Percentiles rank a stretch among this genome's conserved stretches.
These are phyloP conservation scores for Microcaecilia unicolor DNA, from an alignment of 2,797 vertebrate genomes.

Conservation along the genomic window DNA sequence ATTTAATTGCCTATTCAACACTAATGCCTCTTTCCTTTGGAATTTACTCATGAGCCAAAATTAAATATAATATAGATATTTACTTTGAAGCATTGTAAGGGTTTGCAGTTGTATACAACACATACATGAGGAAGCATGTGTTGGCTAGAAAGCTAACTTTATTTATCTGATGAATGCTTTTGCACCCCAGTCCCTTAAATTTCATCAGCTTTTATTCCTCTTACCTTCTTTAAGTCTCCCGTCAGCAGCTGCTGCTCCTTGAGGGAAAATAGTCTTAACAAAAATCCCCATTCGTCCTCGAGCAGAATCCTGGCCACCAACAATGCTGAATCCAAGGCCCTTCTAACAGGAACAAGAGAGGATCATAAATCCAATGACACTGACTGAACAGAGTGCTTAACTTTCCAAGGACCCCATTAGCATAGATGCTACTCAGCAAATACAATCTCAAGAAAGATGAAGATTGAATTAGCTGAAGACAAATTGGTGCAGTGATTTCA, in stretches of 20 bases:
- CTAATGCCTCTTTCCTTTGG: no score
- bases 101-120: no score
- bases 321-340: slow-evolving; percentile 93
- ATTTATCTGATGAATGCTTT: no score
- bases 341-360: slow-evolving; percentile 30
- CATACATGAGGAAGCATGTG: no score
- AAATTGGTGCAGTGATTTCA: background rate
- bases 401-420: no score
- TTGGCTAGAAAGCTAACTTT: no score
- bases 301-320: slow-evolving; percentile 89
- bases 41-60: no score
- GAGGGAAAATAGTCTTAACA: slow-evolving; percentile 91
- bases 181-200: background rate
- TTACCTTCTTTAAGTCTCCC: slow-evolving; percentile 87
- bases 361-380: no score
- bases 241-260: slow-evolving; percentile 84
- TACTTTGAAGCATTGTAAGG: no score
- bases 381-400: no score
- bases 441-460: background rate
- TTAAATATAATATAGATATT: no score
- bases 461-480: background rate
- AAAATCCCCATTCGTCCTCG: slow-evolving; percentile 94
- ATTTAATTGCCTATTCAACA: no score
- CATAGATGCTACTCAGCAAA: background rate
- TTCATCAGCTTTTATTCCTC: background rate